Evolutionary conservation across 37 sponge, comb jelly and placozoan genomes (phyloP).

Genomic region (Halichondria panicea): DNA sequence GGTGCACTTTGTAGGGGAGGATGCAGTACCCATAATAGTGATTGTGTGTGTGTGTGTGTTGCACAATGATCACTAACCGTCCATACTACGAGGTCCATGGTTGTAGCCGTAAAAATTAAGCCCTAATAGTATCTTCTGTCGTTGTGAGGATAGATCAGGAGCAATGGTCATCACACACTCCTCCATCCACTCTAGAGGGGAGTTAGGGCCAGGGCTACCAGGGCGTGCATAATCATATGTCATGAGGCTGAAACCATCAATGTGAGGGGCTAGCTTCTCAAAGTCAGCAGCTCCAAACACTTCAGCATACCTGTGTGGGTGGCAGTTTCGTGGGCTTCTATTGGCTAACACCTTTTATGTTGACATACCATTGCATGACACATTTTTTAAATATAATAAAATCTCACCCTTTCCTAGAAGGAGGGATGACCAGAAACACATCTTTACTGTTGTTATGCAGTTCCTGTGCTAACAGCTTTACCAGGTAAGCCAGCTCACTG

Average conservation of each 20-base stretch:
- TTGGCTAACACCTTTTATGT: background rate
- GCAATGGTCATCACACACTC: slow-evolving; percentile 64
- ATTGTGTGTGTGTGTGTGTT: background rate
- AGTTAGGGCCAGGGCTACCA: slow-evolving; percentile 80
- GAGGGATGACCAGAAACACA: slow-evolving; percentile 81
- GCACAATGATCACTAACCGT: slow-evolving; percentile 38
- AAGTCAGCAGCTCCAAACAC: slow-evolving; percentile 86
- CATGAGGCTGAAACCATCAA: slow-evolving; percentile 93
- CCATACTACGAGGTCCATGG: slow-evolving; percentile 57
- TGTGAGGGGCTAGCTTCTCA: slow-evolving; percentile 58
- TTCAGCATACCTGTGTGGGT: background rate
- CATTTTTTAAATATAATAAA: background rate
- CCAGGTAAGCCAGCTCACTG: slow-evolving; percentile 69
- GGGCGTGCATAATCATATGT: slow-evolving; percentile 93
- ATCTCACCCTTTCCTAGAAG: slow-evolving; percentile 44
- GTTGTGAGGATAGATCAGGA: slow-evolving; percentile 46
- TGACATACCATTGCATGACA: background rate
- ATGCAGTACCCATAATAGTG: background rate
- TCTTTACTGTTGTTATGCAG: slow-evolving; percentile 49
- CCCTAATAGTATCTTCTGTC: slow-evolving; percentile 92
- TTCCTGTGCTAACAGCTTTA: slow-evolving; percentile 37
- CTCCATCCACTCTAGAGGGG: slow-evolving; percentile 88
- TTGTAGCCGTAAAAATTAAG: slow-evolving; percentile 97
- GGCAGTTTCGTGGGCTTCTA: background rate
- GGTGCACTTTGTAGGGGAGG: background rate